These are phyloP conservation scores for Ommatoiulus sabulosus DNA, from an alignment of 2,888 invertebrate species.

Conservation along the genomic window DNA sequence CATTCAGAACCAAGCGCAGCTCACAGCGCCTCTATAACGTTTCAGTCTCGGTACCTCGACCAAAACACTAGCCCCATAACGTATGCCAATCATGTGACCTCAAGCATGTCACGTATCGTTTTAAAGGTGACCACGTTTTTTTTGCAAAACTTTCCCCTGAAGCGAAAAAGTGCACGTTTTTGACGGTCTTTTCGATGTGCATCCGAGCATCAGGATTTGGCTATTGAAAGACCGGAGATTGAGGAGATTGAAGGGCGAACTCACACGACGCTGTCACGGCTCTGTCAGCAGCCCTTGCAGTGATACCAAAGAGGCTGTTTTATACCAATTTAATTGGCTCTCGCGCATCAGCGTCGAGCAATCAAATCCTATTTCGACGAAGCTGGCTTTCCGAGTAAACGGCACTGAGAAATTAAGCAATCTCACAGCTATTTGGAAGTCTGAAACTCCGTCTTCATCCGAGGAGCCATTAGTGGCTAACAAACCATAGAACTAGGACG, in stretches of 20 bases:
- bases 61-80: too few relatives aligned
- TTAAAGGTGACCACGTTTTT: too few relatives aligned
- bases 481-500: background rate
- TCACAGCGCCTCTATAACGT: too few relatives aligned
- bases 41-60: too few relatives aligned
- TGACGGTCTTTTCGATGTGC: background rate
- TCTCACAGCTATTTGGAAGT: background rate
- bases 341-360: background rate
- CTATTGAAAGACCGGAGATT: background rate
- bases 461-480: background rate
- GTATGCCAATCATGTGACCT: too few relatives aligned
- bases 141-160: too few relatives aligned
- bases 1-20: too few relatives aligned
- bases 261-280: background rate
- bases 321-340: background rate
- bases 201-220: background rate
- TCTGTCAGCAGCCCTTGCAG: constrained; percentile 23
- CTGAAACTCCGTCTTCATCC: background rate
- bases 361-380: background rate
- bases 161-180: background rate
- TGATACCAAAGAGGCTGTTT: background rate
- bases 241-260: background rate
- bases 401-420: background rate
- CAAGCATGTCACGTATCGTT: too few relatives aligned
- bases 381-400: background rate